Base-by-base conservation (phyloP, 2,888 invertebrate genomes). In the Anoplius nigerrimus region DNA sequence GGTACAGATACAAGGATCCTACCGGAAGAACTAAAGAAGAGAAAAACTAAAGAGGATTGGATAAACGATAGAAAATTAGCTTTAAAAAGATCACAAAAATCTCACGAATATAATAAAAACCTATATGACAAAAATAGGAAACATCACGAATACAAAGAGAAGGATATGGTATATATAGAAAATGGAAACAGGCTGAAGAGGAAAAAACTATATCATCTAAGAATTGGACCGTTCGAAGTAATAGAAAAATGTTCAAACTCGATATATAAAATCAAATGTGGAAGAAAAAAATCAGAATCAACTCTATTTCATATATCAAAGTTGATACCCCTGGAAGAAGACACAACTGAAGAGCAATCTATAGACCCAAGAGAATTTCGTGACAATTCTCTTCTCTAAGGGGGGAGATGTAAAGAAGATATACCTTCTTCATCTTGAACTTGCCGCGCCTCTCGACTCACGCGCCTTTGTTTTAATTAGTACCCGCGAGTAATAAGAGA, bases 81-180 rank as follows among this genome's bases (percentile, higher is more conserved):
- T 13, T 4, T 66, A 11, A 45, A 56, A 51, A 59, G 34, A 22
- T 24, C 59, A 15, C 22, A 22, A 13, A 46, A 22, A 59, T 48
- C 48, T 11, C 66, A 66, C 13, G 8, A 60, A 0, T 60, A 61
- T 3, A 66, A 60, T 6, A 66, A 66, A 55, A 48, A 0, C 0
- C 13, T 55, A 66, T 56, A 48, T 42, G 45, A 66, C 24, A 66
- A 27, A 60, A 34, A 42, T 64, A 62, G 78, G 62, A 84, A 70
- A 71, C 43, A 79, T 4, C 63, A 78, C 22, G 59, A 78, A 45
- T 84, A 84, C 48, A 76, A 83, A 13, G 74, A 75, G 11, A 81
- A 82, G 53, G 83, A 85, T 66, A 51, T 65, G 34, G 84, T 83
- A 13, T 84, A 74, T 59, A 66, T 85, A 6, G 79, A 82, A 76